Percentiles rank a stretch among this genome's conserved stretches.
phyloP scores from a whole-genome alignment of 2,888 invertebrate genomes.

The Asteroscopus sphinx region DNA sequence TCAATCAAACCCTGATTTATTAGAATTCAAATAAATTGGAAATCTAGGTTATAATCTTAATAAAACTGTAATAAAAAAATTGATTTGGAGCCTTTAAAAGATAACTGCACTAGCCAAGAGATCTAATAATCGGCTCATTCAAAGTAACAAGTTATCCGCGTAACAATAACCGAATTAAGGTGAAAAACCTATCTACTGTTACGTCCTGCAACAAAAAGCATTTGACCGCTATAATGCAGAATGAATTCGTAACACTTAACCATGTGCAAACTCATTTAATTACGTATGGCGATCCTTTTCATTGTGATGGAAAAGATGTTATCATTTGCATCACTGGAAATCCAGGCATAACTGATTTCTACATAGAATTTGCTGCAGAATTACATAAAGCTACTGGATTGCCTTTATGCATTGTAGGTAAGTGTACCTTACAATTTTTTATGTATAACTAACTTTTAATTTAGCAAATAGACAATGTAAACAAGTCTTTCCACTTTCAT shows the following conservation, averaged over 20 bases:
- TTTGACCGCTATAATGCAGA: conserved; percentile 60
- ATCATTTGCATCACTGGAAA: conserved; percentile 95
- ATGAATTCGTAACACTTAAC: conserved; percentile 83
- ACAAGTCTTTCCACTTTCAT: too few species aligned
- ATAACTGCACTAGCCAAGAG: conserved; percentile 2
- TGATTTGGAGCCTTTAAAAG: conserved; percentile 5
- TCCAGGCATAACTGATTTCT: conserved; percentile 96
- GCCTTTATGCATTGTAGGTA: conserved; percentile 95
- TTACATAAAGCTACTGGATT: conserved; percentile 91
- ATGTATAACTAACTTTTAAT: too few species aligned
- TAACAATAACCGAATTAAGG: neutral
- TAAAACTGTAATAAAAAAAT: too few species aligned
- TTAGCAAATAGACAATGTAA: too few species aligned
- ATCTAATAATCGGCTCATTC: neutral
- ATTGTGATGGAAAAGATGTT: conserved; percentile 89
- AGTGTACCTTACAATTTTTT: conserved; percentile 45
- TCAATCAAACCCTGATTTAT: too few species aligned
- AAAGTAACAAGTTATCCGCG: conserved; percentile 1
- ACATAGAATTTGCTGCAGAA: conserved; percentile 92
- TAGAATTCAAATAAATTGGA: too few species aligned
- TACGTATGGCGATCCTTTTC: conserved; percentile 93
- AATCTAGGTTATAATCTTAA: too few species aligned
- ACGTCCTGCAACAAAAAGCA: too few species aligned
- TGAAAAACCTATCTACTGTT: neutral
- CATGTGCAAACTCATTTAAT: conserved; percentile 93